Percentiles rank a stretch among this genome's conserved stretches.
These are phyloP conservation scores for Catocala fraxini DNA, from an alignment of 2,888 invertebrate genomes.

Conservation along the genomic window DNA sequence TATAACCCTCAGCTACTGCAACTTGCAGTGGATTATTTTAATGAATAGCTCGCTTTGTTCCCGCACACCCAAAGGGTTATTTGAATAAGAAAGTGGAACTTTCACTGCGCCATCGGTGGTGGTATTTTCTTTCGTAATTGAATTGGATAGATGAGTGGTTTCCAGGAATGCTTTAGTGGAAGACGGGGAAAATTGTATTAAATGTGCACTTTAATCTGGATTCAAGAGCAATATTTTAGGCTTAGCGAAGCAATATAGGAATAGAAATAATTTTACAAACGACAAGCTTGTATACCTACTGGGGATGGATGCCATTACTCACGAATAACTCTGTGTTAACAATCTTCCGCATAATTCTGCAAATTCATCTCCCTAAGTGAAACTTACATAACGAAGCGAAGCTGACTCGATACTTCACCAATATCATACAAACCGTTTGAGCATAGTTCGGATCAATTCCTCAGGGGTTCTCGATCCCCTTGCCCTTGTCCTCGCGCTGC, in stretches of 20 bases:
- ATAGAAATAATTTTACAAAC: not conserved
- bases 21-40: conserved; percentile 74
- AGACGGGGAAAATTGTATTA: conserved; percentile 29
- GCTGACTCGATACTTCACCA: conserved; percentile 23
- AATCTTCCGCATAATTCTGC: not conserved
- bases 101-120: conserved; percentile 64
- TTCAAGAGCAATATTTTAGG: conserved; percentile 2
- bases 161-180: conserved; percentile 56
- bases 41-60: conserved; percentile 82
- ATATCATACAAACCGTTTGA: conserved; percentile 44
- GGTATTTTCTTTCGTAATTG: conserved; percentile 81
- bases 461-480: conserved; percentile 40
- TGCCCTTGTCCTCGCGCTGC: conserved; percentile 65
- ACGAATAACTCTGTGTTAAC: not conserved
- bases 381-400: conserved; percentile 17
- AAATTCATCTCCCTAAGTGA: conserved; percentile 5
- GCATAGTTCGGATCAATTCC: conserved; percentile 47
- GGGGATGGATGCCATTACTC: not conserved
- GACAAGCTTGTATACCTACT: not conserved
- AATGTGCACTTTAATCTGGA: conserved; percentile 30
- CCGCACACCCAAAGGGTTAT: conserved; percentile 71
- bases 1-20: conserved; percentile 56
- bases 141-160: conserved; percentile 75
- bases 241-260: not conserved
- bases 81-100: conserved; percentile 82